Evolutionary conservation across 1,140 invertebrate species (phyloP).

Genomic region (Camponotus vicinus): DNA sequence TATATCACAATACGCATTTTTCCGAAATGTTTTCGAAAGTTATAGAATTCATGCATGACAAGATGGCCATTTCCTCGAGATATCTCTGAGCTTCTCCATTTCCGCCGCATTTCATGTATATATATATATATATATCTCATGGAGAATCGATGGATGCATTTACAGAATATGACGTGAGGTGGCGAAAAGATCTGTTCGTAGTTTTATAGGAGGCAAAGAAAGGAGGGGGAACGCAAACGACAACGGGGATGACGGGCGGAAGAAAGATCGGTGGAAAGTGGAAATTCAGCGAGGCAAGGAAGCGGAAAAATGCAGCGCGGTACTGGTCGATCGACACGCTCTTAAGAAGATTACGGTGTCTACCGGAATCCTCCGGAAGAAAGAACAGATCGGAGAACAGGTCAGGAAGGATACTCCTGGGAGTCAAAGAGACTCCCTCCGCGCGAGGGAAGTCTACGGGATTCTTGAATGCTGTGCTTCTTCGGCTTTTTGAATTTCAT

Average conservation of each 20-base stretch:
- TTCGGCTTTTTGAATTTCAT: neutral
- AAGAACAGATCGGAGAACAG: conserved; percentile 37
- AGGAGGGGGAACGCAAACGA: neutral
- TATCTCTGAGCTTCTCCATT: neutral
- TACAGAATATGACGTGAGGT: conserved; percentile 37
- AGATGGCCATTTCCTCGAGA: neutral
- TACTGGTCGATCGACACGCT: conserved; percentile 74
- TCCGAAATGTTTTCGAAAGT: neutral
- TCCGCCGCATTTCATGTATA: neutral
- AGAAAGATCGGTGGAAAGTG: conserved; percentile 67
- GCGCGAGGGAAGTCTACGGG: neutral
- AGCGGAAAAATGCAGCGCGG: conserved; percentile 72
- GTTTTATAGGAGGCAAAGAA: neutral
- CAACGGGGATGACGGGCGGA: conserved; percentile 60
- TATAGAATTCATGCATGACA: neutral
- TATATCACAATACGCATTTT: neutral
- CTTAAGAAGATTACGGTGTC: conserved; percentile 76
- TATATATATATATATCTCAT: no score
- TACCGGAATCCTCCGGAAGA: conserved; percentile 12
- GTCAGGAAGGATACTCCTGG: conserved; percentile 55
- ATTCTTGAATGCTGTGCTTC: neutral
- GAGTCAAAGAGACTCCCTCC: conserved; percentile 42
- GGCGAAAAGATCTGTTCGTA: conserved; percentile 20
- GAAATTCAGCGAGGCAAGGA: conserved; percentile 75
- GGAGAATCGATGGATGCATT: conserved; percentile 6